These are phyloP conservation scores for Hippoglossus stenolepis DNA, from an alignment of 2,113 vertebrate species.

Conservation along the genomic window DNA sequence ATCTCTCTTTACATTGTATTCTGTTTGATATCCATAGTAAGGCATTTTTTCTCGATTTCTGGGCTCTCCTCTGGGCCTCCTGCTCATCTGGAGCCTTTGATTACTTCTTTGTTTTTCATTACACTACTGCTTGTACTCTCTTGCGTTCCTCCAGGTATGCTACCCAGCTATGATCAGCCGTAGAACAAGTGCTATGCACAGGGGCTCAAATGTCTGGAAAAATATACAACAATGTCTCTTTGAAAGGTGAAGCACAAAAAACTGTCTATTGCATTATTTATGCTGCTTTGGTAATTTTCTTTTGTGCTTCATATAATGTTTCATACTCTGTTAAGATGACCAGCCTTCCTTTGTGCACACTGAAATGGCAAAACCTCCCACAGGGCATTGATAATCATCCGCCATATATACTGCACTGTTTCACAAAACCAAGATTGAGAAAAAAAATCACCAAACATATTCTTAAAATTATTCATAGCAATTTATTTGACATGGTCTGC, in stretches of 20 bases:
- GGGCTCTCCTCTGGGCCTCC: conserved; percentile 36
- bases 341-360: background rate
- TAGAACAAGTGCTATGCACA: conserved; percentile 83
- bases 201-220: conserved; percentile 79
- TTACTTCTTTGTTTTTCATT: conserved; percentile 66
- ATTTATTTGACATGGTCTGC: background rate
- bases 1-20: conserved; percentile 51
- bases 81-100: conserved; percentile 56
- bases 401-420: background rate
- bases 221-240: conserved; percentile 75
- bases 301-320: conserved; percentile 23
- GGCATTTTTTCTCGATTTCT: conserved; percentile 31
- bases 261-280: conserved; percentile 85
- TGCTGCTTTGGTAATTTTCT: conserved; percentile 86
- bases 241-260: conserved; percentile 79
- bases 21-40: conserved; percentile 59
- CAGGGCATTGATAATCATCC: conserved; percentile 18
- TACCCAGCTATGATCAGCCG: conserved; percentile 85
- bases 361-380: conserved; percentile 8
- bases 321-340: conserved; percentile 18
- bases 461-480: background rate
- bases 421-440: background rate
- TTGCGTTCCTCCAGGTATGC: conserved; percentile 82
- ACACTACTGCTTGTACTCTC: conserved; percentile 33
- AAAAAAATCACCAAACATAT: background rate